phyloP scores from a whole-genome alignment of 1,140 invertebrate species.

The Scaptodrosophila lebanonensis region DNA sequence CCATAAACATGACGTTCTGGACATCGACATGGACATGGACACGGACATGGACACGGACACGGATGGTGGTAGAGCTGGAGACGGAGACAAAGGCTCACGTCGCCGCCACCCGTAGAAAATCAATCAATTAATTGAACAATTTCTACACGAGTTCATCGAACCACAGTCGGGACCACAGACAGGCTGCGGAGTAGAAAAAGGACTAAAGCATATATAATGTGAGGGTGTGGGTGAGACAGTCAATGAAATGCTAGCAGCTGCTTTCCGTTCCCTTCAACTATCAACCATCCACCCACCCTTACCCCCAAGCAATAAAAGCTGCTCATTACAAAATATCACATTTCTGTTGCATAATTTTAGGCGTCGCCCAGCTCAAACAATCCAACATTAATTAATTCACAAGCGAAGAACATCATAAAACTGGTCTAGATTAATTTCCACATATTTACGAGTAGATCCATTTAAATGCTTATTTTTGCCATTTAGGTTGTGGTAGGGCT shows the following conservation, averaged over 20 bases:
- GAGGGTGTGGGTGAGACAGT: constrained; percentile 21
- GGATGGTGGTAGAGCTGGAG: constrained; percentile 5
- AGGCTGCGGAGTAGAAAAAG: constrained; percentile 10
- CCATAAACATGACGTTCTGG: constrained; percentile 53
- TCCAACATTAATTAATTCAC: constrained; percentile 28
- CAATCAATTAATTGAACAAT: constrained; percentile 72
- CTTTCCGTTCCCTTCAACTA: no score
- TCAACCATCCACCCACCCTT: no score
- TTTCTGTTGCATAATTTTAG: constrained; percentile 40
- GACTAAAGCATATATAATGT: constrained; percentile 12
- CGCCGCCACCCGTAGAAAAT: constrained; percentile 47
- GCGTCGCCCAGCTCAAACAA: constrained; percentile 11
- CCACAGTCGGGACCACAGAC: constrained; percentile 41
- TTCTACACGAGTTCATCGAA: constrained; percentile 66
- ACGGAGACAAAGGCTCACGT: constrained; percentile 3
- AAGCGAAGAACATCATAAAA: constrained; percentile 13
- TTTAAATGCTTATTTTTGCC: no score
- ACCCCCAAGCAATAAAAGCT: not conserved
- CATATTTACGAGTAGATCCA: no score
- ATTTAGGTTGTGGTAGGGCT: no score
- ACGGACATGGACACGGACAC: constrained; percentile 34
- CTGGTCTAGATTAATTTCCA: no score
- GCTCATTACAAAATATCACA: constrained; percentile 6
- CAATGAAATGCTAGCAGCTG: no score
- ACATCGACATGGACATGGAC: constrained; percentile 33